Percentiles rank a stretch among this genome's conserved stretches.
Conservation (phyloP, 92 coral and sea anemone species). For the Bergia sp. region DNA sequence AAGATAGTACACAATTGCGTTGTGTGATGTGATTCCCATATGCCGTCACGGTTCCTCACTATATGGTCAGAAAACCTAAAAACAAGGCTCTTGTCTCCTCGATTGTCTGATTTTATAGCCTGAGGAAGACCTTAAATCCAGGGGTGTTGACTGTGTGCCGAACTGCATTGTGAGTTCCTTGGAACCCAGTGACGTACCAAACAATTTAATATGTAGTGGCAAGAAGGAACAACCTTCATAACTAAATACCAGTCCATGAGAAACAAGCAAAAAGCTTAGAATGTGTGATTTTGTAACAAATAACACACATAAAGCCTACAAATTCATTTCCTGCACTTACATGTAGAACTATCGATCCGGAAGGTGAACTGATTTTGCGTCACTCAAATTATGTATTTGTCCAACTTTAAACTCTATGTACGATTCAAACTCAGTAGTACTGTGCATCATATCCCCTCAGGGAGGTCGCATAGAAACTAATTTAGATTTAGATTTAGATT, state of each 20-base stretch:
- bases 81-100: not conserved
- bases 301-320: too few relatives aligned
- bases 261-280: not conserved
- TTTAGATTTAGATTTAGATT: too few relatives aligned
- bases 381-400: too few relatives aligned
- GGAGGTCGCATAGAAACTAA: too few relatives aligned
- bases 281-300: too few relatives aligned
- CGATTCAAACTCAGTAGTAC: not conserved
- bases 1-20: not conserved
- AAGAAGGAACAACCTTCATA: not conserved
- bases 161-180: not conserved
- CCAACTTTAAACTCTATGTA: not conserved
- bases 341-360: too few relatives aligned
- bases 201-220: not conserved
- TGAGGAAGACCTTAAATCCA: not conserved
- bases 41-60: not conserved
- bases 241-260: not conserved
- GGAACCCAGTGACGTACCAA: not conserved
- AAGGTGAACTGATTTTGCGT: not conserved
- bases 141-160: not conserved
- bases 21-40: too few relatives aligned
- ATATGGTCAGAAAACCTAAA: not conserved
- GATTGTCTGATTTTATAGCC: not conserved
- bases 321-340: too few relatives aligned
- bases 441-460: too few relatives aligned